Evolutionary conservation across 2,888 invertebrate species (phyloP), one percentile per base, ranked within the genome.

Genomic region (Cenopis cana): DNA sequence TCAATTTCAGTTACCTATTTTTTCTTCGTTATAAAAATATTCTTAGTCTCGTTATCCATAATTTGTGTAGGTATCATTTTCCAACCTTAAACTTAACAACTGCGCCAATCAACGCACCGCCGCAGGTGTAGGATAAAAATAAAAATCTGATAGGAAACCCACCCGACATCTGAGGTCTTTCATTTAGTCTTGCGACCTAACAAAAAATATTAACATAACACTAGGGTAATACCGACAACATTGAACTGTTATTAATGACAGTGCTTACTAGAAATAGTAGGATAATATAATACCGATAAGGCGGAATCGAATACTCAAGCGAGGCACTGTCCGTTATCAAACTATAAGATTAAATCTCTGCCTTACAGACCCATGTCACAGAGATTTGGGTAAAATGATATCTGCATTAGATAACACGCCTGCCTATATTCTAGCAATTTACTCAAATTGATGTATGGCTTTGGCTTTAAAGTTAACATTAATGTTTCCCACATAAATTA

Each of bases 291-390:
- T 46, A n/a, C 10, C 10, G 17, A 24, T 46, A 46, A 46, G 24
- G 14, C 38, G 14, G 14, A 11, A 33, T 24, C 29, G 6, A 50
- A 33, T 50, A 64, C n/a, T 38, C 64, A 38, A 24, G n/a, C 54
- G 2, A 46, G n/a, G 41, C 24, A 41, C 29, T 41, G n/a, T 29
- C 20, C 49, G n/a, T 20, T 65, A 56, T 9, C 17, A 41, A 64
- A 65, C 56, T 55, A 36, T 56, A 74, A 84, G 83, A 85, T 88
- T 82, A 81, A 84, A 87, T 87, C 84, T 83, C 76, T 76, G 75
- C 75, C 76, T 74, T 93, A 86, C 74, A 2, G 86, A 81, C 64
- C 89, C 83, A 20, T 89, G 76, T 36, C 89, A 89, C 74, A 86
- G 82, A 67, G 82, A 85, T 74, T 70, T 61, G 69, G 74, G 75